phyloP scores from a whole-genome alignment of 2,888 invertebrate species.

The Didymodactylos carnosus region DNA sequence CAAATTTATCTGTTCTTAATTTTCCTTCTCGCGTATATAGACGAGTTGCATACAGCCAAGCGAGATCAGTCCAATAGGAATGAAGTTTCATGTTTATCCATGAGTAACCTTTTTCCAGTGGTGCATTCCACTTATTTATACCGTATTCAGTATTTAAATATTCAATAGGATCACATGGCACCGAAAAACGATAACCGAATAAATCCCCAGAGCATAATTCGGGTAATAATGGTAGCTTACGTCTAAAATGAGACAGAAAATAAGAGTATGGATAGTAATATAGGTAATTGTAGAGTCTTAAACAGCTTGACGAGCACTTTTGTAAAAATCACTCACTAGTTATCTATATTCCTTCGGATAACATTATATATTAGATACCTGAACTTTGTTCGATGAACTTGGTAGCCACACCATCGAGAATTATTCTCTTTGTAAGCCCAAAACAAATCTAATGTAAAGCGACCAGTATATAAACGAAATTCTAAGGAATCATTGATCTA shows the following conservation, averaged over 20 bases:
- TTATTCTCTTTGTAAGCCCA: conserved; percentile 2
- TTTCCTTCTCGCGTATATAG: background rate
- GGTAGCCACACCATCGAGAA: conserved; percentile 10
- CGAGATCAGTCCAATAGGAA: background rate
- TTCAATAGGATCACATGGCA: background rate
- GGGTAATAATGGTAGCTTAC: background rate
- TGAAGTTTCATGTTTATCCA: background rate
- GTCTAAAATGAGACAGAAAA: background rate
- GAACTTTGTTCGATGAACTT: conserved; percentile 3
- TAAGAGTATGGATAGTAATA: too few relatives aligned
- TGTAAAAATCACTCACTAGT: too few relatives aligned
- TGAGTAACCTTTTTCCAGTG: background rate
- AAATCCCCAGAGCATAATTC: conserved; percentile 3
- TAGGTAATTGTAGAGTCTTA: too few relatives aligned
- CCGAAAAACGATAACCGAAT: background rate
- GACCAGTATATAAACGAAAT: conserved; percentile 4
- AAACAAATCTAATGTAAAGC: conserved; percentile 9
- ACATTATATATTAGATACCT: background rate
- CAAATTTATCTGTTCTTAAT: background rate
- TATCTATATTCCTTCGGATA: background rate
- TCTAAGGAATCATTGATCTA: conserved; percentile 6
- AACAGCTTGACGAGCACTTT: too few relatives aligned
- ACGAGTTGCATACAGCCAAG: conserved; percentile 1
- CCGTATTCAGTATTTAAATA: conserved; percentile 10
- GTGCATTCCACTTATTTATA: background rate